Conservation (phyloP, 2,797 vertebrate genomes). For the Aphelocoma californica region DNA sequence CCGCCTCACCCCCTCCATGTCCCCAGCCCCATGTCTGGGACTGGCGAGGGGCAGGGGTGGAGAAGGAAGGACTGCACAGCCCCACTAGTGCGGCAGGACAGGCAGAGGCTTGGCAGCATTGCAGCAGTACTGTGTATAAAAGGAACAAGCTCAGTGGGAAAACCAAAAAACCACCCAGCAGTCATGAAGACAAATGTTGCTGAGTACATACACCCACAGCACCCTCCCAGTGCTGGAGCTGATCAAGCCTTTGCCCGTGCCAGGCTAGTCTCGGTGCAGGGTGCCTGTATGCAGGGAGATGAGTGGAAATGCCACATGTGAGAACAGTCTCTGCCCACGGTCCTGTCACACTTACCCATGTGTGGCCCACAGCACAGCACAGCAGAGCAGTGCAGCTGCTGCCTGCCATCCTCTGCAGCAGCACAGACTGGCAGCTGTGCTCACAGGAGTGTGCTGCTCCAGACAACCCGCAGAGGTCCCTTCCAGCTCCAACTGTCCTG, state of each 20-base stretch:
- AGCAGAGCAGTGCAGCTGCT: not conserved
- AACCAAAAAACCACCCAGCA: not conserved
- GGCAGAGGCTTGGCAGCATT: not conserved
- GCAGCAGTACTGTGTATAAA: not conserved
- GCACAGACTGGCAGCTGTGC: not conserved
- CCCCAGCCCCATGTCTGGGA: not conserved
- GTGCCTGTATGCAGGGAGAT: not conserved
- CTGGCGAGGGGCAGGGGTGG: not conserved
- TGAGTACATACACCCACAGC: not conserved
- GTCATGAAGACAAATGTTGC: not conserved
- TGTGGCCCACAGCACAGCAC: not conserved
- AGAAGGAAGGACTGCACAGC: not conserved
- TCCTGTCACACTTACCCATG: not conserved
- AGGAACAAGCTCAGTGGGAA: not conserved
- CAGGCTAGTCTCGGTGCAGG: not conserved
- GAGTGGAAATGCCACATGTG: not conserved
- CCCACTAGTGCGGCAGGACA: rapidly evolving
- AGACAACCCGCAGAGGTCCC: not conserved
- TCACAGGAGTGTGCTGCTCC: not conserved
- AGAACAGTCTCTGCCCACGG: not conserved
- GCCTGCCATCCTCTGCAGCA: not conserved
- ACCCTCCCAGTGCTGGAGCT: not conserved
- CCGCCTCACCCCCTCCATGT: not conserved
- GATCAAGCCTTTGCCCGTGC: not conserved
- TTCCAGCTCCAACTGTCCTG: not conserved